Evolutionary conservation across 2,797 vertebrate species (phyloP).

Genomic region (Protonibea diacanthus): DNA sequence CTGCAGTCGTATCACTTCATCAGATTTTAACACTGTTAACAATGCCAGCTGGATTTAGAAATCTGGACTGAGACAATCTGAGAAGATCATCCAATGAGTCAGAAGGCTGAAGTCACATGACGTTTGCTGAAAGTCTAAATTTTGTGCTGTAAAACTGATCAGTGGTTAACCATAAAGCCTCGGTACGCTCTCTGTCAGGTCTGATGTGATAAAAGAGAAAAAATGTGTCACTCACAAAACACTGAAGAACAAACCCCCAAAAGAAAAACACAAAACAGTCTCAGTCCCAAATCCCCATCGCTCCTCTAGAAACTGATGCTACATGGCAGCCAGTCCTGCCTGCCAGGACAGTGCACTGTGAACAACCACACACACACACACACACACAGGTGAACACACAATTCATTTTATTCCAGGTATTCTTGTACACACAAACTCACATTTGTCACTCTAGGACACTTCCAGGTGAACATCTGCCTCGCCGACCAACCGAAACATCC

Average conservation of each 20-base stretch:
- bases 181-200: not conserved
- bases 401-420: no score
- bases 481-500: not conserved
- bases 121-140: not conserved
- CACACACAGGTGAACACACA: not conserved
- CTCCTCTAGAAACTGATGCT: conserved; percentile 19
- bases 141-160: not conserved
- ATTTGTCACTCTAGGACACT: not conserved
- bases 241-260: not conserved
- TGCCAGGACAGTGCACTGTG: conserved; percentile 6
- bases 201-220: not conserved
- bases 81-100: no score
- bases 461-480: conserved; percentile 33
- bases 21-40: not conserved
- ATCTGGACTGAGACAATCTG: no score
- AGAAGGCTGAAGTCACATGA: not conserved
- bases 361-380: not conserved
- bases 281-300: not conserved
- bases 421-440: not conserved
- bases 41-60: not conserved
- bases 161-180: no score
- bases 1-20: not conserved
- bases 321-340: conserved; percentile 30
- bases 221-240: not conserved
- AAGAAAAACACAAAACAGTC: not conserved